Percentiles rank a stretch among this genome's conserved stretches.
Evolutionary conservation across 2,888 invertebrate genomes (phyloP).

Genomic region (Eustalomyia histrio): DNA sequence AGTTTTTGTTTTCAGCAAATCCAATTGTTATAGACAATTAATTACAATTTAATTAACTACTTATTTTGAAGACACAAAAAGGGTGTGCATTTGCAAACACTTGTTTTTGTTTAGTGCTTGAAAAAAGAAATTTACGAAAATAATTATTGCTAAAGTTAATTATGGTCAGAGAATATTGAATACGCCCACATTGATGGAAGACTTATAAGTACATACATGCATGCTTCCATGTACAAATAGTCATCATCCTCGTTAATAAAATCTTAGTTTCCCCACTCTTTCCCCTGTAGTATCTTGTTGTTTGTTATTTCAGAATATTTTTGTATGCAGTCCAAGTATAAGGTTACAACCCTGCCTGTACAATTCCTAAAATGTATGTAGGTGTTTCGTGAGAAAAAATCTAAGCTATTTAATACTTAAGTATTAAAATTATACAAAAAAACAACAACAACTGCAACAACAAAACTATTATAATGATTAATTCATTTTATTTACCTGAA

Average conservation of each 20-base stretch:
- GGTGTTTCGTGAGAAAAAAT: slow-evolving; percentile 65
- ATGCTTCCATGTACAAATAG: not conserved
- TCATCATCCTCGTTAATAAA: slow-evolving; percentile 1
- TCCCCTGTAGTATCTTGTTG: not conserved
- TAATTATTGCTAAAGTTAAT: slow-evolving; percentile 5
- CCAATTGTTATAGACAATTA: slow-evolving; percentile 26
- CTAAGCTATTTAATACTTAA: slow-evolving; percentile 30
- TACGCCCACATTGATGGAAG: slow-evolving; percentile 19
- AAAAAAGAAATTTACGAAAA: slow-evolving; percentile 22
- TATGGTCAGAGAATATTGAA: not conserved
- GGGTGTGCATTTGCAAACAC: slow-evolving; percentile 32
- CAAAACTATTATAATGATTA: slow-evolving; percentile 30
- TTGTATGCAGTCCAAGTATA: slow-evolving; percentile 46
- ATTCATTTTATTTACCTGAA: slow-evolving; percentile 37
- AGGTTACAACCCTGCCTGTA: slow-evolving; percentile 50
- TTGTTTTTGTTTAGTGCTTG: slow-evolving; percentile 3
- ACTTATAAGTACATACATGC: slow-evolving; percentile 12
- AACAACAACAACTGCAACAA: not conserved
- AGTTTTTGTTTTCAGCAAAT: not conserved
- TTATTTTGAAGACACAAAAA: slow-evolving; percentile 37
- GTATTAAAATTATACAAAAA: not conserved
- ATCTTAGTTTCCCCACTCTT: not conserved
- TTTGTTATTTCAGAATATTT: not conserved
- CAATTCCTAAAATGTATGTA: slow-evolving; percentile 41
- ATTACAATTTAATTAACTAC: slow-evolving; percentile 49